These are phyloP conservation scores for Drosophila elegans DNA, from an alignment of 1,140 invertebrate genomes.

Conservation along the genomic window DNA sequence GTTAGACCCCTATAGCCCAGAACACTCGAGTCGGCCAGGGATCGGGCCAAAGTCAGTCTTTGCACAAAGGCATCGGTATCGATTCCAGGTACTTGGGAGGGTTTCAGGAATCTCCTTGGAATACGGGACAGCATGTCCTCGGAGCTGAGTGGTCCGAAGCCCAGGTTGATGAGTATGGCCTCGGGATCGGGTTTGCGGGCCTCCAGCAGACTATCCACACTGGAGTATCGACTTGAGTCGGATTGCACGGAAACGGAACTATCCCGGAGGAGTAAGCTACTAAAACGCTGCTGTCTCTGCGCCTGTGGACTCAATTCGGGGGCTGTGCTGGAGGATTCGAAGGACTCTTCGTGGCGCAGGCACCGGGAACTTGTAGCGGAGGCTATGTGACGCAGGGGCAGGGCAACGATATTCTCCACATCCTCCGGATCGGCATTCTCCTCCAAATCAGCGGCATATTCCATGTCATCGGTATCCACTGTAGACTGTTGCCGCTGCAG, in stretches of 20 bases:
- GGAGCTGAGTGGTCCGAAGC: conserved; percentile 86
- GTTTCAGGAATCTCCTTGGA: conserved; percentile 88
- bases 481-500: conserved; percentile 62
- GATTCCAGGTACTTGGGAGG: conserved; percentile 87
- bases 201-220: conserved; percentile 90
- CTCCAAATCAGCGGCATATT: conserved; percentile 72
- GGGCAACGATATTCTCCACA: not conserved
- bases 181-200: conserved; percentile 89
- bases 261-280: conserved; percentile 85
- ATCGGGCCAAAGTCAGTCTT: conserved; percentile 87
- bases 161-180: conserved; percentile 88
- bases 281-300: conserved; percentile 63
- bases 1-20: conserved; percentile 88
- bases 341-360: conserved; percentile 75
- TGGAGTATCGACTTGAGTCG: conserved; percentile 89
- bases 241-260: conserved; percentile 87
- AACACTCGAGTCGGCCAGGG: conserved; percentile 87
- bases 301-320: conserved; percentile 64
- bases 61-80: conserved; percentile 87
- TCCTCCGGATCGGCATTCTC: conserved; percentile 54
- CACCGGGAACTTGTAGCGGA: conserved; percentile 36
- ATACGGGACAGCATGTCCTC: conserved; percentile 86
- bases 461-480: conserved; percentile 51
- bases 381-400: conserved; percentile 39
- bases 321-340: conserved; percentile 67